Base-by-base conservation (phyloP, 2,113 vertebrate genomes). In the Limanda limanda region DNA sequence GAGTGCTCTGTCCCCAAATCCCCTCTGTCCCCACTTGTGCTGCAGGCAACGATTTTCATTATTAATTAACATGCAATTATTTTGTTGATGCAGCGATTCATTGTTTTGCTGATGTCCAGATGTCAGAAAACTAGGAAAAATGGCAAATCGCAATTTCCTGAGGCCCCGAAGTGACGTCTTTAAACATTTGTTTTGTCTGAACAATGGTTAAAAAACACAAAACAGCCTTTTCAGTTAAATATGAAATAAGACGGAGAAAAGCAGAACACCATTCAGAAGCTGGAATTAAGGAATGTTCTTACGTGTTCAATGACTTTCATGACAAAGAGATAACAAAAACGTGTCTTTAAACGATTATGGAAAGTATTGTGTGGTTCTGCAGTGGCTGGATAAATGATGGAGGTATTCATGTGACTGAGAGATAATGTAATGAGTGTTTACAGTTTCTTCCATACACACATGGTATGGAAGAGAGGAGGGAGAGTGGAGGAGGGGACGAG, bases 391-490 rank as follows among this genome's bases (percentile, higher is more conserved):
- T 10, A 25, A 24, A 15, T 7, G 24, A 51, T 47, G 37, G 12
- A 9, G 62, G 52, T 23, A 3, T 17, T 57, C 23, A 35, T 37
- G 24, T 27, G 35, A 63, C 40, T 63, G 15, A n/a, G 12, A 61
- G 56, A 61, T 15, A 64, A 42, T 23, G 9, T 71, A 71, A 81
- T 71, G 60, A 62, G 11, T 63, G 58, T 37, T 71, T 56, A 25
- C 21, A 23, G 35, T 24, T 37, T 31, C 59, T 21, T 7, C 21
- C 17, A 40, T 4, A 25, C 3, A 20, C 3, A 15, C 18, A 21
- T 9, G 21, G 5, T n/a, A 14, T 0, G 62, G 31, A 56, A 20
- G n/a, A 67, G 25, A 60, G 58, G 54, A 4, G 24, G 13, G 31
- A 40, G 24, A 58, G 23, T 0, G n/a, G 59, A 37, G 11, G 17